These are phyloP conservation scores for Podarcis cretensis DNA, from an alignment of 2,113 vertebrate species.

Conservation along the genomic window DNA sequence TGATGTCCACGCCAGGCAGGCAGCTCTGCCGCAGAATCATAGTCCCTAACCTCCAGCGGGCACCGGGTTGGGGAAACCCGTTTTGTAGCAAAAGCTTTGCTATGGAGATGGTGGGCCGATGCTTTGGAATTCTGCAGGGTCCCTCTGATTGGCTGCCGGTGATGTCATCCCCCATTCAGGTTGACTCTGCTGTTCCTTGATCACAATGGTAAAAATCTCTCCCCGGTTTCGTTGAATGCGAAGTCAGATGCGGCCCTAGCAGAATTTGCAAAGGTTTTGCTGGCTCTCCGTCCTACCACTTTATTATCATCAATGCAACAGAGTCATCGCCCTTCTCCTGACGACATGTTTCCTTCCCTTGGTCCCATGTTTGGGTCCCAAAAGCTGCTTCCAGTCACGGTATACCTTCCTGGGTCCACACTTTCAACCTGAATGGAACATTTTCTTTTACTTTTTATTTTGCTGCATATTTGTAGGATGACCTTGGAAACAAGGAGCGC, in stretches of 20 bases:
- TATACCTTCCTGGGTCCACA: neutral
- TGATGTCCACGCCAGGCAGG: too few relatives aligned
- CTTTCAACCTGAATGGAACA: too few relatives aligned
- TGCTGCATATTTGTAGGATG: too few relatives aligned
- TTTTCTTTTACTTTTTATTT: too few relatives aligned
- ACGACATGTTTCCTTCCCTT: neutral
- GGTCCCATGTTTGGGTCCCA: fast-evolving
- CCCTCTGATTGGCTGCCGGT: neutral
- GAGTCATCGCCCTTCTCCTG: neutral
- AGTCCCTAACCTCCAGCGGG: too few relatives aligned
- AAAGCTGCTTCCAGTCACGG: fast-evolving
- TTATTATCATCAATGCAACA: neutral
- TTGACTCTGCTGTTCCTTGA: neutral
- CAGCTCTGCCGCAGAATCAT: too few relatives aligned
- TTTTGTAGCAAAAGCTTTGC: neutral
- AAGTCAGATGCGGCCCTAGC: neutral
- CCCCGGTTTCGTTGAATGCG: neutral
- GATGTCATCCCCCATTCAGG: neutral
- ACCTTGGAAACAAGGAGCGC: too few relatives aligned
- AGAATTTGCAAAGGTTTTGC: fast-evolving
- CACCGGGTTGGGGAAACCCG: neutral
- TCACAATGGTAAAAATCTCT: neutral
- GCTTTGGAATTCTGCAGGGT: neutral
- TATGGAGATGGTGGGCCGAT: neutral
- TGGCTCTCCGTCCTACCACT: neutral